Evolutionary conservation across 2,888 invertebrate genomes (phyloP).

Genomic region (Linhomoeus sp.): DNA sequence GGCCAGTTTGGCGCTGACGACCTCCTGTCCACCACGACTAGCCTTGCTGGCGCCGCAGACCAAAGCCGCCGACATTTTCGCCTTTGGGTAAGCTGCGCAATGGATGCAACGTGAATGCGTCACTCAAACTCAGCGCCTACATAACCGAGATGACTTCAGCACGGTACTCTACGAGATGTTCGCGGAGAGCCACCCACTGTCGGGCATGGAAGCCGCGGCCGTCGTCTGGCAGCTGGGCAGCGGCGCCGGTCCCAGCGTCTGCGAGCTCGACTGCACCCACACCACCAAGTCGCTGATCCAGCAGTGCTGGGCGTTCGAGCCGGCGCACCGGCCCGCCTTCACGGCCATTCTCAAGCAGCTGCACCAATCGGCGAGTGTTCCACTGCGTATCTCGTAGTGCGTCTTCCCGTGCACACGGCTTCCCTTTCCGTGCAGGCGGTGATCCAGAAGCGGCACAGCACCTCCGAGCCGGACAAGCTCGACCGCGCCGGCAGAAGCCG

Average conservation of each 20-base stretch:
- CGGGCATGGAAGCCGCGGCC: slow-evolving; percentile 13
- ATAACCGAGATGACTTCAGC: slow-evolving; percentile 11
- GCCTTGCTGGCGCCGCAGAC: slow-evolving; percentile 14
- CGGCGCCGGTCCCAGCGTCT: slow-evolving; percentile 1
- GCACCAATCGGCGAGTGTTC: too few species aligned
- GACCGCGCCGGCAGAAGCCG: slow-evolving; percentile 11
- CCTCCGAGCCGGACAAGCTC: slow-evolving; percentile 27
- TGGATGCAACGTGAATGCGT: too few species aligned
- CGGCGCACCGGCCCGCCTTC: slow-evolving; percentile 24
- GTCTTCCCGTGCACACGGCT: slow-evolving; percentile 1
- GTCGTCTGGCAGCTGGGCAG: slow-evolving; percentile 20
- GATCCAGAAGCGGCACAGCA: slow-evolving; percentile 28
- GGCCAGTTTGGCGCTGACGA: slow-evolving; percentile 10
- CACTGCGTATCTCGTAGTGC: slow-evolving; percentile 14
- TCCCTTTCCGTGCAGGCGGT: too few species aligned
- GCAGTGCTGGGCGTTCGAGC: slow-evolving; percentile 26
- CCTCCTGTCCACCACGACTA: too few species aligned
- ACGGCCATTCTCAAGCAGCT: slow-evolving; percentile 25
- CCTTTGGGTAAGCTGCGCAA: slow-evolving; percentile 19
- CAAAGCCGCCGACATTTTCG: slow-evolving; percentile 23
- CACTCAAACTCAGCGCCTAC: too few species aligned
- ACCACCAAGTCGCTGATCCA: slow-evolving; percentile 23
- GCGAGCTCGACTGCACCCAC: background rate
- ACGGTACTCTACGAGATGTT: slow-evolving; percentile 23
- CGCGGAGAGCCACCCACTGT: slow-evolving; percentile 17